Conservation (phyloP, 2,888 invertebrate genomes). For the Tetanocera ferruginea region DNA sequence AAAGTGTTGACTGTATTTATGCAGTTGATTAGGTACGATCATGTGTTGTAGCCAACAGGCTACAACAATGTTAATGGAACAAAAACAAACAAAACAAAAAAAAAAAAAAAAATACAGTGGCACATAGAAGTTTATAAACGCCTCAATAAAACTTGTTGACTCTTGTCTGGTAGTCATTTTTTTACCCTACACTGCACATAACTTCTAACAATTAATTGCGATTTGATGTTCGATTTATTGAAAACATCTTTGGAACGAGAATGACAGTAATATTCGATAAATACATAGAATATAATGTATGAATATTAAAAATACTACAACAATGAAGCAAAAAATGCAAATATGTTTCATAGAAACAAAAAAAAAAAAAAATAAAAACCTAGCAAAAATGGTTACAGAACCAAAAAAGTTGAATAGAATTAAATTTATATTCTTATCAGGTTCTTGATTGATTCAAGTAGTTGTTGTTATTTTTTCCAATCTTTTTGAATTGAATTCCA, state of each 20-base stretch:
- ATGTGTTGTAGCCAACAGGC: too few relatives aligned
- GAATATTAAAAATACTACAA: background rate
- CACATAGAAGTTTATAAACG: too few relatives aligned
- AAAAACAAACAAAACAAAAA: background rate
- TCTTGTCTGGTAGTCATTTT: too few relatives aligned
- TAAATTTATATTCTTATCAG: conserved; percentile 27
- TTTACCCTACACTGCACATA: too few relatives aligned
- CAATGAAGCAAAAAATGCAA: background rate
- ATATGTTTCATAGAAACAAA: background rate
- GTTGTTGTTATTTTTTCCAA: background rate
- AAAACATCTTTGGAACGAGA: conserved; percentile 2
- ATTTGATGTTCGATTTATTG: background rate
- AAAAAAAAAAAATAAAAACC: background rate
- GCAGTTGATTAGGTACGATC: too few relatives aligned
- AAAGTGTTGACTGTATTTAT: too few relatives aligned
- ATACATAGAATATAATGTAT: background rate
- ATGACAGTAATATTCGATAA: background rate
- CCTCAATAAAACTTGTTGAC: too few relatives aligned
- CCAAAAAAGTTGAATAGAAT: background rate
- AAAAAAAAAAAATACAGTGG: background rate
- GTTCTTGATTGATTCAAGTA: background rate
- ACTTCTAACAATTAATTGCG: background rate
- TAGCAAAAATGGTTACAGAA: background rate
- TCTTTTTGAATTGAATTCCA: background rate
- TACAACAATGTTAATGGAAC: conserved; percentile 11